Evolutionary conservation across 2,113 vertebrate species (phyloP), one percentile per base, ranked within the genome.

Genomic region (Dicentrarchus labrax): DNA sequence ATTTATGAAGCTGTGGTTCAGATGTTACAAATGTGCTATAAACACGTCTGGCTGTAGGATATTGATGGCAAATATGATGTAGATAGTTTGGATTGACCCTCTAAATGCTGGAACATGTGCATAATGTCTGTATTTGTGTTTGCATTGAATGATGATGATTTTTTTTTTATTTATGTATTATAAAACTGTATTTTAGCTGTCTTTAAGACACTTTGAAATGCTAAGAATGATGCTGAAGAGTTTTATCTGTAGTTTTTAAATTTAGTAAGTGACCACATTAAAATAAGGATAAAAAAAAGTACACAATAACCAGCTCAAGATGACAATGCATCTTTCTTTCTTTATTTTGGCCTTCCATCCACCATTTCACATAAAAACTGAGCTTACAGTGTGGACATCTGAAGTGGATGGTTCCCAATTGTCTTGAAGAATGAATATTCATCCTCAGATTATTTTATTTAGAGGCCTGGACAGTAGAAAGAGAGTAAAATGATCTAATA

Each of bases 191-290:
- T 45, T 36, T 19, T 2, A 6, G 0, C 2, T 41, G 2, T 43
- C 0, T 39, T 11, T 64, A 19, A 5, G 22, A 59, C 0, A 1
- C n/a, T n/a, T n/a, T n/a, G n/a, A n/a, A n/a, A n/a, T n/a, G n/a
- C n/a, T n/a, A n/a, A 61, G 30, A 17, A 30, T 38, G 57, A 62
- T 11, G 38, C 19, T 45, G n/a, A 1, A 19, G 36, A 41, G 19
- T 16, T 22, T 24, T 24, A n/a, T n/a, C 2, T 9, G 8, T 13
- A 3, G 11, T 17, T 48, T n/a, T 22, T 13, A 17, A 8, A 43
- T 17, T 51, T 21, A 38, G 0, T 30, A 30, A 30, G 2, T 30
- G 4, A 30, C 30, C 6, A 24, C 41, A 47, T 5, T 16, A 4
- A 66, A 47, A 66, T 16, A 24, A 22, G 43, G 6, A 47, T 2